Conservation (phyloP, 2,113 vertebrate species). For the Halcyon malimbica region DNA sequence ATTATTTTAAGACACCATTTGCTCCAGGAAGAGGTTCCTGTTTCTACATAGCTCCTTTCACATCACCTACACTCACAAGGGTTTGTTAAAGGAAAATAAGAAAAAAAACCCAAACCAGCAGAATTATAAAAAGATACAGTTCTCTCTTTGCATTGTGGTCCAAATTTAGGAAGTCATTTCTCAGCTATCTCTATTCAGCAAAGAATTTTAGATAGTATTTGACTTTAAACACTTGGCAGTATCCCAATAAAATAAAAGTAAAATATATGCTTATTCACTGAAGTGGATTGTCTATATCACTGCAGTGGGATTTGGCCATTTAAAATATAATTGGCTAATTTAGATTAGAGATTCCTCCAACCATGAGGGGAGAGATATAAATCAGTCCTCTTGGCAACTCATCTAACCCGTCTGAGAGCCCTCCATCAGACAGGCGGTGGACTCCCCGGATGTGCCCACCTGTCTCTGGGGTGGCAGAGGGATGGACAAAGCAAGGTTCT, state of each 20-base stretch:
- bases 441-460: fast-evolving
- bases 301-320: neutral
- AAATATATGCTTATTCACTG: neutral
- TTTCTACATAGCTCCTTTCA: neutral
- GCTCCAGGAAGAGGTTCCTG: neutral
- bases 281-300: fast-evolving
- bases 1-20: neutral
- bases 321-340: neutral
- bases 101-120: neutral
- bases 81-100: neutral
- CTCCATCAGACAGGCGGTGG: neutral
- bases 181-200: neutral
- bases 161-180: neutral
- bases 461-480: neutral
- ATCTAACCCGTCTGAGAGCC: no score
- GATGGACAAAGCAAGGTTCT: neutral
- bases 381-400: neutral
- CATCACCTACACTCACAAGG: neutral
- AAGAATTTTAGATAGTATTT: neutral
- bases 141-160: neutral
- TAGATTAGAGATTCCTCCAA: neutral
- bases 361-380: neutral
- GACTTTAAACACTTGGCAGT: neutral
- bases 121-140: neutral
- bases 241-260: neutral